Evolutionary conservation across 2,888 invertebrate species (phyloP).

Genomic region (Proisotoma minuta): DNA sequence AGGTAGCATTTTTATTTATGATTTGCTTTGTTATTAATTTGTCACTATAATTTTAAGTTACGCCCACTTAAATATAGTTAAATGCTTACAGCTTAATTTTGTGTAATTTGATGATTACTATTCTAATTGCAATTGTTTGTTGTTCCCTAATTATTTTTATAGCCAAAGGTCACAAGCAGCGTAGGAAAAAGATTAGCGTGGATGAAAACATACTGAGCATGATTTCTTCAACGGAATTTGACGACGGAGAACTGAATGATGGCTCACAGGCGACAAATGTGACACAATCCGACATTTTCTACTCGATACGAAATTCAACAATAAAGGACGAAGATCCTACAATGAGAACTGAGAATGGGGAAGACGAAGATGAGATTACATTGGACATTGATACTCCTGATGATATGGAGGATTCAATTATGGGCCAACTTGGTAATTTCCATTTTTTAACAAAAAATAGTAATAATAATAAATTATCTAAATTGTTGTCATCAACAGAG

Average conservation of each 20-base stretch:
- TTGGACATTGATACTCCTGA: constrained; percentile 53
- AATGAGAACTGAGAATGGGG: constrained; percentile 54
- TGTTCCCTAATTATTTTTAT: background rate
- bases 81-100: no score
- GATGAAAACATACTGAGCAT: constrained; percentile 50
- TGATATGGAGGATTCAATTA: constrained; percentile 53
- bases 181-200: constrained; percentile 50
- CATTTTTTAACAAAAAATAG: background rate
- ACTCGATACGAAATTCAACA: constrained; percentile 38
- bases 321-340: constrained; percentile 43
- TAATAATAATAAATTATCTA: background rate
- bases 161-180: constrained; percentile 38
- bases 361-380: constrained; percentile 52
- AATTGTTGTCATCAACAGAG: constrained; percentile 31
- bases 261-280: constrained; percentile 40
- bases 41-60: no score
- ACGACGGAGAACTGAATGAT: constrained; percentile 35
- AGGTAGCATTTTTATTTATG: background rate
- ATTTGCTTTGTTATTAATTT: constrained; percentile 1
- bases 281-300: constrained; percentile 44
- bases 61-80: no score
- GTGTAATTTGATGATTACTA: background rate
- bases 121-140: no score
- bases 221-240: constrained; percentile 24
- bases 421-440: constrained; percentile 51